Conservation (phyloP, 2,113 vertebrate species). For the Corythornis vintsioides region DNA sequence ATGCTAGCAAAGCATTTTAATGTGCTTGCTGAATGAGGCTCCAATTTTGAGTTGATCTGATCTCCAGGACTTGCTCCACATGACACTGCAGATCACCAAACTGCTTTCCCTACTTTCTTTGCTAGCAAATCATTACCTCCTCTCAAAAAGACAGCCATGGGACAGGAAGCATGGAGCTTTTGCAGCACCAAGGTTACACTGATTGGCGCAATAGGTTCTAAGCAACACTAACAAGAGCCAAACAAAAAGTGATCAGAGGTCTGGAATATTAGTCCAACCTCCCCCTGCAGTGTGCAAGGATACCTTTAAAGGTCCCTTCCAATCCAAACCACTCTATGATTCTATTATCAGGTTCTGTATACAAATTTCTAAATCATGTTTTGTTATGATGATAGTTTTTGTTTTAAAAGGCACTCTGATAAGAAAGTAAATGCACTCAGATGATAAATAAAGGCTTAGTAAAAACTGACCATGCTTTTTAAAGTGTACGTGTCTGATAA, state of each 20-base stretch:
- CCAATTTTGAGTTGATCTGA: not conserved
- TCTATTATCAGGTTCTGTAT: not conserved
- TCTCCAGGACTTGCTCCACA: not conserved
- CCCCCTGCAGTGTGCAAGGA: no score
- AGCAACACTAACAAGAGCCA: not conserved
- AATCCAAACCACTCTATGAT: not conserved
- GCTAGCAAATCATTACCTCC: not conserved
- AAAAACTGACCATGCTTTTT: not conserved
- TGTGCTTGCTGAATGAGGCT: not conserved
- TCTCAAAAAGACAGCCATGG: not conserved
- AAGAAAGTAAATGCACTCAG: not conserved
- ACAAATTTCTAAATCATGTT: not conserved
- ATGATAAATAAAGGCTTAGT: constrained; percentile 3
- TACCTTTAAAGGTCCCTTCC: not conserved
- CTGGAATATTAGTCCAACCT: not conserved
- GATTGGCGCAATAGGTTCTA: not conserved
- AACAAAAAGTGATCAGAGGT: not conserved
- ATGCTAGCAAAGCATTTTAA: not conserved
- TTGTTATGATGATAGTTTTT: not conserved
- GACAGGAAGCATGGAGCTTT: not conserved
- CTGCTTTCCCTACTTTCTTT: not conserved
- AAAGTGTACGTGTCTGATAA: constrained; percentile 32
- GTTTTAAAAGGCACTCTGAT: constrained; percentile 1
- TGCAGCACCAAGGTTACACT: not conserved
- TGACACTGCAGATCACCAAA: not conserved